phyloP scores from a whole-genome alignment of 2,113 vertebrate species.

The Tyrannus savana region DNA sequence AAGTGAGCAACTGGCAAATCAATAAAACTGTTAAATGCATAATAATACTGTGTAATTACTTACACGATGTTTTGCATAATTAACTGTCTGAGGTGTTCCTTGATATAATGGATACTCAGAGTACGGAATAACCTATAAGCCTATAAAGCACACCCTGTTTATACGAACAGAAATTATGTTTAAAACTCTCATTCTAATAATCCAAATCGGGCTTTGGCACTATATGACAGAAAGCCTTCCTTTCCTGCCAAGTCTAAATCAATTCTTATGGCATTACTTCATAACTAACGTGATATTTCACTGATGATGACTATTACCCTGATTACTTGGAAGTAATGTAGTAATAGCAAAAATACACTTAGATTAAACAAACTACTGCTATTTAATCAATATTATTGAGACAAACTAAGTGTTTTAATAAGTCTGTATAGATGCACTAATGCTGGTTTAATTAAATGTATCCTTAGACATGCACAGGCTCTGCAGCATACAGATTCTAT shows the following conservation, averaged over 20 bases:
- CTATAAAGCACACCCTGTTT: conserved; percentile 72
- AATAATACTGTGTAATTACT: conserved; percentile 78
- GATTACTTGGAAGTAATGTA: conserved; percentile 83
- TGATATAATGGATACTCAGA: conserved; percentile 68
- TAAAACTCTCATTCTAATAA: conserved; percentile 67
- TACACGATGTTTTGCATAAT: conserved; percentile 79
- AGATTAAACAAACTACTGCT: conserved; percentile 83
- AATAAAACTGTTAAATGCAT: conserved; percentile 80
- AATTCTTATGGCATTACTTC: conserved; percentile 95
- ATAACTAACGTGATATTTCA: conserved; percentile 89
- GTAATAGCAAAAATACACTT: conserved; percentile 86
- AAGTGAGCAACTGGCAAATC: conserved; percentile 74
- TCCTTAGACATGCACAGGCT: conserved; percentile 40
- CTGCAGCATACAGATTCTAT: neutral
- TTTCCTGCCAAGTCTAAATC: conserved; percentile 82
- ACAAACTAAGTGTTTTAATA: conserved; percentile 82
- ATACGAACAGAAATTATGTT: conserved; percentile 57
- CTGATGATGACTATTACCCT: conserved; percentile 85
- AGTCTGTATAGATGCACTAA: conserved; percentile 75
- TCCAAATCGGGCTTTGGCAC: conserved; percentile 57
- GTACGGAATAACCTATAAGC: conserved; percentile 59
- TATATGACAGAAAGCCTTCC: conserved; percentile 50
- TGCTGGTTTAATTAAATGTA: conserved; percentile 76
- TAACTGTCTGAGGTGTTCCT: conserved; percentile 75
- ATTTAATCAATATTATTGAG: conserved; percentile 82